Evolutionary conservation across 1,140 invertebrate genomes (phyloP).

Genomic region (Planococcus citri): DNA sequence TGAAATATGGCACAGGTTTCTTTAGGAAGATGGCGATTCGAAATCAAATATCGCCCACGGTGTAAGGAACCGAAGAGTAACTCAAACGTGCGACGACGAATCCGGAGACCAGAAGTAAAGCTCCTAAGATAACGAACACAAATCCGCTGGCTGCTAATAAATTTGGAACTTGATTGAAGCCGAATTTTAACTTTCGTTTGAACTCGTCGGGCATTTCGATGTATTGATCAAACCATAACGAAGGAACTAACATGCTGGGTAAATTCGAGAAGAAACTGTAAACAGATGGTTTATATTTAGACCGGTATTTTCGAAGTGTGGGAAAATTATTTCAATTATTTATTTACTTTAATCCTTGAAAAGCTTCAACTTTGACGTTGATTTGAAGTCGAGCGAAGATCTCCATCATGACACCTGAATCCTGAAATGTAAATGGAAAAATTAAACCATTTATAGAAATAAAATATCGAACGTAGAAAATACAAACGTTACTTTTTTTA

Average conservation of each 20-base stretch:
- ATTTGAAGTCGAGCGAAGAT: neutral
- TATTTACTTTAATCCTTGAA: neutral
- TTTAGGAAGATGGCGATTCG: no score
- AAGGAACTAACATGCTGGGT: neutral
- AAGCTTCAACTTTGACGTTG: neutral
- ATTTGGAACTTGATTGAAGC: neutral
- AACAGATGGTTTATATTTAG: no score
- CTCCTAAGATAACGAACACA: neutral
- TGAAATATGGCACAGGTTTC: no score
- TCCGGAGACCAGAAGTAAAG: neutral
- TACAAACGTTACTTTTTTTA: conserved; percentile 29
- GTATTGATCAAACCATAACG: neutral
- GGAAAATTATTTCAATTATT: neutral
- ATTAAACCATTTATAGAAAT: neutral
- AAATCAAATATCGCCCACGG: neutral
- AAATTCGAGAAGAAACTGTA: conserved; percentile 2
- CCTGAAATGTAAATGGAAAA: no score
- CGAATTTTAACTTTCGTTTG: neutral
- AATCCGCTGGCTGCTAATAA: neutral
- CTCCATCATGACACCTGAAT: neutral
- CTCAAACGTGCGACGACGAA: neutral
- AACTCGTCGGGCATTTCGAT: neutral
- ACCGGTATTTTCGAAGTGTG: no score
- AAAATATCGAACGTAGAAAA: neutral
- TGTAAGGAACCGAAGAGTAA: neutral